A percentile compares a stretch with the other conserved stretches of the same genome.
Evolutionary conservation across 2,797 vertebrate genomes (phyloP).

Genomic region (Falco biarmicus): DNA sequence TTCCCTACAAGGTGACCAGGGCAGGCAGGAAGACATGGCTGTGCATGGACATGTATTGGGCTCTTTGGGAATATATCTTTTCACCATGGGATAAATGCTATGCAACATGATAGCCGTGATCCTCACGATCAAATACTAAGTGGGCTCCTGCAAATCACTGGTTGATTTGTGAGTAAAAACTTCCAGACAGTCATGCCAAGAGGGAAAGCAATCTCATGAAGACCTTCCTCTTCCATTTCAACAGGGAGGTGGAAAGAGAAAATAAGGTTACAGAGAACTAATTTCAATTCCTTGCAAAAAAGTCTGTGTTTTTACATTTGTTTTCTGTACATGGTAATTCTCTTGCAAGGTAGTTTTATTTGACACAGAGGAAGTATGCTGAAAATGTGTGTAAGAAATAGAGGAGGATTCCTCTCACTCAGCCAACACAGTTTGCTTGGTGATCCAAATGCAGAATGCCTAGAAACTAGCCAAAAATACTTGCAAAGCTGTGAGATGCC

Average conservation of each 20-base stretch:
- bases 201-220: not conserved
- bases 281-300: not conserved
- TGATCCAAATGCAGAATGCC: not conserved
- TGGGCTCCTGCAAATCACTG: not conserved
- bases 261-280: not conserved
- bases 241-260: not conserved
- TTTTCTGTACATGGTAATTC: not conserved
- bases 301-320: not conserved
- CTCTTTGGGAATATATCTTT: not conserved
- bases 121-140: not conserved
- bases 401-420: not conserved
- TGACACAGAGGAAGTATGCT: not conserved
- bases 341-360: not conserved
- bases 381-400: not conserved
- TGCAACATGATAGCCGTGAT: rapidly evolving
- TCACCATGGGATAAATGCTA: rapidly evolving
- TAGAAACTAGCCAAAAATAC: not conserved
- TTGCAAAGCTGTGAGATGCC: not conserved
- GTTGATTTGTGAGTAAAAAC: not conserved
- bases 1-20: rapidly evolving
- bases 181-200: not conserved
- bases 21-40: not conserved
- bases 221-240: not conserved
- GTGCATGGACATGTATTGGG: not conserved
- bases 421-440: not conserved